These are phyloP conservation scores for Tetragonula clypearis DNA, from an alignment of 1,140 invertebrate species.

Conservation along the genomic window DNA sequence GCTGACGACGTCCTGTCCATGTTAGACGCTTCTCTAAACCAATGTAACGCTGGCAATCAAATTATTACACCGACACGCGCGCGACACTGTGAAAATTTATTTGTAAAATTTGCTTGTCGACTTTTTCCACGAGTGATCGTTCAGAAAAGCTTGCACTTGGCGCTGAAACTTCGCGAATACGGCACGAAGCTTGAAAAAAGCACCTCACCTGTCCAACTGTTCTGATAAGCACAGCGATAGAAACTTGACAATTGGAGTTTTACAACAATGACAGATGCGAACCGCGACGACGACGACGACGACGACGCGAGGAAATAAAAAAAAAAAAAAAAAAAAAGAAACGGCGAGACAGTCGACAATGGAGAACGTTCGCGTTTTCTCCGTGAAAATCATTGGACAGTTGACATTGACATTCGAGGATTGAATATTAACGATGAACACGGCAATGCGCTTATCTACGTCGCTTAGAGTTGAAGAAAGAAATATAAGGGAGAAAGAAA, in stretches of 20 bases:
- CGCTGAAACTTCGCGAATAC: neutral
- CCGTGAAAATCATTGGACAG: neutral
- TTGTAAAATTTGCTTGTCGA: too few relatives aligned
- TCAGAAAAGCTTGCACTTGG: neutral
- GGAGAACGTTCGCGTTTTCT: neutral
- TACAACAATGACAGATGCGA: constrained; percentile 12
- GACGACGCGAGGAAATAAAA: constrained; percentile 1
- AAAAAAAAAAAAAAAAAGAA: constrained; percentile 14
- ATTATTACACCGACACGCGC: neutral
- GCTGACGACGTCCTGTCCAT: constrained; percentile 7
- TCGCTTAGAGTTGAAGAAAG: neutral
- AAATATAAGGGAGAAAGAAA: neutral
- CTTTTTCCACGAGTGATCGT: neutral
- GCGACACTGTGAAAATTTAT: neutral
- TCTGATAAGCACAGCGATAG: neutral
- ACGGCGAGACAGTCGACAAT: neutral
- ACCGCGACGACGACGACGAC: neutral
- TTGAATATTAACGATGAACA: constrained; percentile 1
- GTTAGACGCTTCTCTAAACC: neutral
- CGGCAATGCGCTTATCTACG: neutral
- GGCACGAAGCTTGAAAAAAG: neutral
- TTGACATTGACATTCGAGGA: constrained; percentile 17
- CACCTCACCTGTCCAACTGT: neutral
- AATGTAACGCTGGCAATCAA: neutral
- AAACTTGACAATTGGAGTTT: constrained; percentile 13